phyloP scores from a whole-genome alignment of 2,797 vertebrate species.

The Meda fulgida region DNA sequence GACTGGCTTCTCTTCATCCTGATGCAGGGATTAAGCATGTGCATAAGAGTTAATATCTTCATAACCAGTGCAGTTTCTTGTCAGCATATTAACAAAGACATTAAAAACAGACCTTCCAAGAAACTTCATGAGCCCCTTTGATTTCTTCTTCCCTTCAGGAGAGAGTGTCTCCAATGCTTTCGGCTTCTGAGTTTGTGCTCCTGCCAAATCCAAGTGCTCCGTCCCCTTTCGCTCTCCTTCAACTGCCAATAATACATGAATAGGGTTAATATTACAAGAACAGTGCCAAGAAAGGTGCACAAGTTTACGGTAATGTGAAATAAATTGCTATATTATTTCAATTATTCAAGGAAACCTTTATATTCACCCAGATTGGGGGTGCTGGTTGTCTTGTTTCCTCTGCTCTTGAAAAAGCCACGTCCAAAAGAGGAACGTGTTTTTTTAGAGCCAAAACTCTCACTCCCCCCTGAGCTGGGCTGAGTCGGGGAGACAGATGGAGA shows the following conservation, averaged over 20 bases:
- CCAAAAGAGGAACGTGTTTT: constrained; percentile 92
- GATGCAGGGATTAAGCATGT: constrained; percentile 26
- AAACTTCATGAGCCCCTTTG: constrained; percentile 90
- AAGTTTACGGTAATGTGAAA: background rate
- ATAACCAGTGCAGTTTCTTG: background rate
- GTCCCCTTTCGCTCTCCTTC: constrained; percentile 85
- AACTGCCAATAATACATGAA: constrained; percentile 71
- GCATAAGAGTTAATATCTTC: background rate
- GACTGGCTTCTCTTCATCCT: constrained; percentile 95
- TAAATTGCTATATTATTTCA: background rate
- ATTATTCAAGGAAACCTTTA: background rate
- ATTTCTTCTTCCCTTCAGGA: constrained; percentile 90
- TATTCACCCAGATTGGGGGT: constrained; percentile 85
- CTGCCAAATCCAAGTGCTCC: constrained; percentile 89
- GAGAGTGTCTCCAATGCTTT: constrained; percentile 70
- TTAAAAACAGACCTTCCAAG: constrained; percentile 85
- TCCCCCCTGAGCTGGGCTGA: constrained; percentile 63
- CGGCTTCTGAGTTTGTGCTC: constrained; percentile 71
- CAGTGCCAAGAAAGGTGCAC: background rate
- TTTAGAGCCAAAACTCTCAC: constrained; percentile 85
- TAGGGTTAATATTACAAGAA: background rate
- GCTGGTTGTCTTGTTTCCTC: constrained; percentile 86
- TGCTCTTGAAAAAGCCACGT: constrained; percentile 93
- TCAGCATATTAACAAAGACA: background rate
- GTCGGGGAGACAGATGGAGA: constrained; percentile 73